phyloP scores from a whole-genome alignment of 2,888 invertebrate species.

The Ferrisia virgata region DNA sequence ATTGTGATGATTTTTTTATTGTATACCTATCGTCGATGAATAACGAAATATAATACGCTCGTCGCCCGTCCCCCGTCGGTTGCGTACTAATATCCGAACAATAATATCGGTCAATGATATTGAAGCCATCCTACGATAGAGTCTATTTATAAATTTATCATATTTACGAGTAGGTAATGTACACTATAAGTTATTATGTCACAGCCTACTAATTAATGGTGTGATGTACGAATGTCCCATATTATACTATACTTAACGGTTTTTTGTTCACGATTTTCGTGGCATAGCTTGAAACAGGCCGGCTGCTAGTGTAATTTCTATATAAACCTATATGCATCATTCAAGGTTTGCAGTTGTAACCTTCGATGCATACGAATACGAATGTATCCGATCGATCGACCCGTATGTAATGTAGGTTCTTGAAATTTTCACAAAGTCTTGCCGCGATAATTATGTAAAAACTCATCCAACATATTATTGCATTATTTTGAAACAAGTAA shows the following conservation, averaged over 20 bases:
- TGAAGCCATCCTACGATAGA: conserved; percentile 4
- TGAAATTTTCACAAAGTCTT: background rate
- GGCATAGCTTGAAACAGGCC: too few relatives aligned
- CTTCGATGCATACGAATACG: background rate
- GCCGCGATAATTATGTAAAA: background rate
- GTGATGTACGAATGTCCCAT: background rate
- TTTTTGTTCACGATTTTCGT: conserved; percentile 19
- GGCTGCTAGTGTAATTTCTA: background rate
- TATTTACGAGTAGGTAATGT: background rate
- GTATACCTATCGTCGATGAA: background rate
- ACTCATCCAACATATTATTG: conserved; percentile 2
- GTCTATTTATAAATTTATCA: conserved; percentile 8
- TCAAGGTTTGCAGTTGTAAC: conserved; percentile 1
- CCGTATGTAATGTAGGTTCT: conserved; percentile 8
- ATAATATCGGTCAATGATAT: conserved; percentile 20
- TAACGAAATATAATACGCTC: too few relatives aligned
- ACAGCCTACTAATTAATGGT: conserved; percentile 18
- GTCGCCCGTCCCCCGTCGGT: too few relatives aligned
- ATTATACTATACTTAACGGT: background rate
- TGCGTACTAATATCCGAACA: background rate
- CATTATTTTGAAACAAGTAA: background rate
- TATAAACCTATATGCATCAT: background rate
- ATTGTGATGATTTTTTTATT: background rate
- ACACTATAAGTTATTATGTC: too few relatives aligned
- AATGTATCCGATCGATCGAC: background rate